Percentiles rank a stretch among this genome's conserved stretches.
phyloP scores from a whole-genome alignment of 2,797 vertebrate genomes.

The Poliocrania exsul region DNA sequence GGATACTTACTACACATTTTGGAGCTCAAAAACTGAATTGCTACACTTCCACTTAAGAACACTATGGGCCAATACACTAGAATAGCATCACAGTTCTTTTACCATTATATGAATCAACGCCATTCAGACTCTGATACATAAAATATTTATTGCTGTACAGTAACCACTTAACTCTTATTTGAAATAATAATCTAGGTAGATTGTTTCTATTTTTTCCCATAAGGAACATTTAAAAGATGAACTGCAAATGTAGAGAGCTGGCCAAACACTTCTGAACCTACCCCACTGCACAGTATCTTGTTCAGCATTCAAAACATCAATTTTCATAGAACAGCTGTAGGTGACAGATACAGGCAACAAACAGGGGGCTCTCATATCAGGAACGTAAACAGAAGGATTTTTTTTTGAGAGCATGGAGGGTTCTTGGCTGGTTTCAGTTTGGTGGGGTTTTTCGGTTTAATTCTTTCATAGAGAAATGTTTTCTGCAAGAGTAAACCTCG shows the following conservation, averaged over 20 bases:
- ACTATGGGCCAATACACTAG: not conserved
- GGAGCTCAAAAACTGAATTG: not conserved
- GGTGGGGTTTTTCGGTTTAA: not conserved
- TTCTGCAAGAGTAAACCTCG: not conserved
- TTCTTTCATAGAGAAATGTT: not conserved
- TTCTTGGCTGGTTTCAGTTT: not conserved
- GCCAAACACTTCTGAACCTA: not conserved
- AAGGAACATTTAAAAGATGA: not conserved
- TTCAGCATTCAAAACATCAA: not conserved
- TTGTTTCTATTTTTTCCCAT: not conserved
- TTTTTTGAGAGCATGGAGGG: fast-evolving
- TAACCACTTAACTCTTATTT: not conserved
- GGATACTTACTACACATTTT: not conserved
- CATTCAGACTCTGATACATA: not conserved
- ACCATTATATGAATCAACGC: not conserved
- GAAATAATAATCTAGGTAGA: not conserved
- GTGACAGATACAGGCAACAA: not conserved
- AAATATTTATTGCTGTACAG: not conserved
- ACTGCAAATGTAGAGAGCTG: not conserved
- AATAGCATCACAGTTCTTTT: not conserved
- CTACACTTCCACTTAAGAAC: not conserved
- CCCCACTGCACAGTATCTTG: not conserved
- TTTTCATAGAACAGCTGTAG: not conserved
- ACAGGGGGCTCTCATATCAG: not conserved
- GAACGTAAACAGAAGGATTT: not conserved